Conservation (phyloP, 1,140 invertebrate genomes). For the Paralvinella palmiformis region DNA sequence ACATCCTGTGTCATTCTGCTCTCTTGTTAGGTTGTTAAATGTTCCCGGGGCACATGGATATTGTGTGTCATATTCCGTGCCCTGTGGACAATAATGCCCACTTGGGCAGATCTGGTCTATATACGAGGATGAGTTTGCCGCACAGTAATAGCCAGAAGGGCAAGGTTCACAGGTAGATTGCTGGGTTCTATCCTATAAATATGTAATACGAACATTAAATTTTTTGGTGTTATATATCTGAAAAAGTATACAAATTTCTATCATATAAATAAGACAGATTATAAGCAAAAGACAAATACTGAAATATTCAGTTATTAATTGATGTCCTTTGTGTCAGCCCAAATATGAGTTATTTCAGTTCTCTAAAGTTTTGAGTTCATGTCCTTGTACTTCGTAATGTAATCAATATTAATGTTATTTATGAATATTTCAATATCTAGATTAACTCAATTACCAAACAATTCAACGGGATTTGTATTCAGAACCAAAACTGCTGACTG, state of each 20-base stretch:
- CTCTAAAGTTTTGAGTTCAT: no score
- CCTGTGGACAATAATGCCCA: slow-evolving; percentile 40
- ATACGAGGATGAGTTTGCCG: slow-evolving; percentile 38
- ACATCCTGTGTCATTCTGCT: slow-evolving; percentile 28
- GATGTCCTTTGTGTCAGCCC: no score
- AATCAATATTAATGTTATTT: no score
- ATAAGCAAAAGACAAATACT: not conserved
- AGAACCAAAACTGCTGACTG: no score
- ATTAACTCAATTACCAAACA: no score
- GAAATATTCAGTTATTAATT: not conserved
- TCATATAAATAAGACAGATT: not conserved
- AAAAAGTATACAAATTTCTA: not conserved
- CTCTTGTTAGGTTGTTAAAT: slow-evolving; percentile 35
- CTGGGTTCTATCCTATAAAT: slow-evolving; percentile 30
- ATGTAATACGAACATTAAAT: not conserved
- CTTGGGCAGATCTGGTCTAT: slow-evolving; percentile 30
- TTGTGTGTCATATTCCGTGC: slow-evolving; percentile 28
- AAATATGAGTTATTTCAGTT: no score
- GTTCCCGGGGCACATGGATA: slow-evolving; percentile 39
- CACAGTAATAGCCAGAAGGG: slow-evolving; percentile 41
- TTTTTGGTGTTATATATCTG: not conserved
- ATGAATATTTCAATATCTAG: no score
- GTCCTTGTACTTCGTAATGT: no score
- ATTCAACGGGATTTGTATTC: no score
- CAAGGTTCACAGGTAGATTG: slow-evolving; percentile 34